phyloP scores from a whole-genome alignment of 2,797 vertebrate species.

The Hylomyscus alleni region DNA sequence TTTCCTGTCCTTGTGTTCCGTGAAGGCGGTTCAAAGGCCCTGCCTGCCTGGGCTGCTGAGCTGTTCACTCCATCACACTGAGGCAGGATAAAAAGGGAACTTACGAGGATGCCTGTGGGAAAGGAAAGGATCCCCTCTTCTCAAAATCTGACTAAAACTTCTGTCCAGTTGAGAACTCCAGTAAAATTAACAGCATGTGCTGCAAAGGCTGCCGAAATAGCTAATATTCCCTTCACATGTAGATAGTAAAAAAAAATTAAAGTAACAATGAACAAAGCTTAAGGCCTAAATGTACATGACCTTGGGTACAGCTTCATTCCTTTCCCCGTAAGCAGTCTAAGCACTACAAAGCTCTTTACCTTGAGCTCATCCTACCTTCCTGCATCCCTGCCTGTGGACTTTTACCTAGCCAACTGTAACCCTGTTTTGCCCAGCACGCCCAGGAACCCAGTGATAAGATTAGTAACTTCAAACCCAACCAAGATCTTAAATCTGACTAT shows the following conservation, averaged over 20 bases:
- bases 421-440: not conserved
- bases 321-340: not conserved
- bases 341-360: not conserved
- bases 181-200: not conserved
- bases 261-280: no score
- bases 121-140: not conserved
- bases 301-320: not conserved
- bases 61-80: not conserved
- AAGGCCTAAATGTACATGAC: not conserved
- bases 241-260: not conserved
- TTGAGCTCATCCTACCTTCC: not conserved
- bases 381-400: not conserved
- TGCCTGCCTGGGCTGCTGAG: not conserved
- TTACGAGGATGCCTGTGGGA: not conserved
- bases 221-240: not conserved
- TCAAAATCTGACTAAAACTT: not conserved
- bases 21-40: not conserved
- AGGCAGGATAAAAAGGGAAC: not conserved
- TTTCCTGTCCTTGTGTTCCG: not conserved
- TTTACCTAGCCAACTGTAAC: not conserved
- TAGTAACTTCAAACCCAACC: not conserved
- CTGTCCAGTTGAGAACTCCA: not conserved
- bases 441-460: not conserved
- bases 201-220: not conserved
- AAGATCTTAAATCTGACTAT: not conserved